These are phyloP conservation scores for Crypturellus tataupa DNA, from an alignment of 2,797 vertebrate genomes.

Conservation along the genomic window DNA sequence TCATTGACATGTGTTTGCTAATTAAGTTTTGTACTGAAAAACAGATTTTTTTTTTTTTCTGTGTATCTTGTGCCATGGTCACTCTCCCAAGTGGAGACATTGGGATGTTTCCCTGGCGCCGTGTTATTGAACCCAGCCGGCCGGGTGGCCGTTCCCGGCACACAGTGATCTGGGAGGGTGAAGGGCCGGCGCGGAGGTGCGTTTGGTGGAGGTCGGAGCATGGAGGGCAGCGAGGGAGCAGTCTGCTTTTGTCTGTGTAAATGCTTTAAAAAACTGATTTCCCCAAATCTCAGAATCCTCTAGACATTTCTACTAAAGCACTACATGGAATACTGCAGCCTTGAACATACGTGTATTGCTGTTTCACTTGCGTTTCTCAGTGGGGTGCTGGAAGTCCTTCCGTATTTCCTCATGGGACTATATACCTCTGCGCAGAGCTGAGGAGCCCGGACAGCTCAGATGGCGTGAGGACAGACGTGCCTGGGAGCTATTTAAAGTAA, in stretches of 20 bases:
- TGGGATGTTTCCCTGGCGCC: background rate
- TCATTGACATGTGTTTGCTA: background rate
- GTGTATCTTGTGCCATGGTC: no score
- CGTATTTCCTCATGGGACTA: accelerated
- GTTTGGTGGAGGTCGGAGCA: accelerated
- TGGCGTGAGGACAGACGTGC: background rate
- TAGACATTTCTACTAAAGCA: accelerated
- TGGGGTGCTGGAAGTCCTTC: background rate
- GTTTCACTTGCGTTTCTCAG: background rate
- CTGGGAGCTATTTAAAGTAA: accelerated
- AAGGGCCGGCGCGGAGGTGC: background rate
- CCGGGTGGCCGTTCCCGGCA: background rate
- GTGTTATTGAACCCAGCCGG: background rate
- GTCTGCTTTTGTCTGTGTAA: background rate
- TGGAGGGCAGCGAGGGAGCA: no score
- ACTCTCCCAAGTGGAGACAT: background rate
- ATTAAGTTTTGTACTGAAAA: background rate
- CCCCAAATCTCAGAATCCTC: background rate
- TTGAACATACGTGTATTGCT: accelerated
- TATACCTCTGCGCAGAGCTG: background rate
- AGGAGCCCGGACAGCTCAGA: background rate
- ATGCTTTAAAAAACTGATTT: background rate
- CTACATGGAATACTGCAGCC: background rate
- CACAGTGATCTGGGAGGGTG: accelerated
- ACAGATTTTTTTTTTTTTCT: background rate